Base-by-base conservation (phyloP, 2,113 vertebrate species). In the Trematomus loennbergii region DNA sequence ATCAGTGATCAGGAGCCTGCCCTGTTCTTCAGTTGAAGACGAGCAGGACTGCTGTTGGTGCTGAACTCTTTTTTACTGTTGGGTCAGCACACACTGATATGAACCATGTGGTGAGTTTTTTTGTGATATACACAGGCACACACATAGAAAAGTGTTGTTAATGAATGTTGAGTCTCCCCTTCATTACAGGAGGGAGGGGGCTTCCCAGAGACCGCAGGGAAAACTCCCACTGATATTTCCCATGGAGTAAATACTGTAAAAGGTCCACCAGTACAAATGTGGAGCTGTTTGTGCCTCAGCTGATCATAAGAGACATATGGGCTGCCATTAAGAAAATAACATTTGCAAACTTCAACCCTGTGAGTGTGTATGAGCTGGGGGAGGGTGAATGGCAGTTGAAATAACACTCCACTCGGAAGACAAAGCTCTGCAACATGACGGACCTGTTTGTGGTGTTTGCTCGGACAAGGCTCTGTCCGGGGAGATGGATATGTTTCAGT, bases 341-440 rank as follows among this genome's bases (percentile, higher is more conserved):
- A 75, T 63, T 43, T 43, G 29, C 49, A 33, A 55, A 64, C 68
- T 82, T 79, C 4, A 46, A 49, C 59, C 63, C 57, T 75, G 63
- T 76, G 77, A 62, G 67, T 40, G 66, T 72, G 64, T 52, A 73
- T 59, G 72, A 59, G 20, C 10, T 66, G 55, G 63, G 83, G 89
- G 61, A 45, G 87, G 88, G 87, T 59, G 72, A 55, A 50, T 20
- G 68, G 3, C 79, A 89, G 86, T 89, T 81, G 86, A 80, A 90
- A 92, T 76, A 91, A 89, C 89, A 94, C 87, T 40, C 88, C 83
- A 83, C 81, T 70, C 75, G 33, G 66, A 73, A 91, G 81, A 88
- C 83, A 91, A 89, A 90, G 84, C 78, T 90, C 29, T 54, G 54
- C 57, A 76, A 74, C 65, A 70, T 52, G 83, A 78, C 62, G 65